phyloP scores from a whole-genome alignment of 2,113 vertebrate genomes.

The Zeus faber region DNA sequence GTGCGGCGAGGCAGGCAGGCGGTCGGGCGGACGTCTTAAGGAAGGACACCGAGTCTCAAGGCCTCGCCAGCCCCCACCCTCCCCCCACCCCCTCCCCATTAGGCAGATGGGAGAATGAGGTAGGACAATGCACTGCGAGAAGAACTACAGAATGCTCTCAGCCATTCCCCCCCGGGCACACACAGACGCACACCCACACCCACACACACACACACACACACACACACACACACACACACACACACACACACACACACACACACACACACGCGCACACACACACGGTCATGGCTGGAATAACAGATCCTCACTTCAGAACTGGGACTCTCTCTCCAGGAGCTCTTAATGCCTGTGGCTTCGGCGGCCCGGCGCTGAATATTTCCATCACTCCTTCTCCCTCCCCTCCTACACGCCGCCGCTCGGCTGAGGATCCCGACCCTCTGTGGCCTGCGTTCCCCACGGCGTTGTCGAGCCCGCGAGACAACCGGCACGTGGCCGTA shows the following conservation, averaged over 20 bases:
- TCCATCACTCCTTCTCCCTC: constrained; percentile 21
- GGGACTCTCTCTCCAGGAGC: constrained; percentile 16
- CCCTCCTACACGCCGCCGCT: constrained; percentile 1
- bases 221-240: no score
- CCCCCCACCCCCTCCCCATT: constrained; percentile 40
- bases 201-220: no score
- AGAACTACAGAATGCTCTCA: neutral
- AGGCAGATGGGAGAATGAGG: constrained; percentile 32
- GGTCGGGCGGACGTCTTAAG: constrained; percentile 30
- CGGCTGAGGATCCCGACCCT: constrained; percentile 20
- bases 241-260: no score
- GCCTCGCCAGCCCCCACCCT: no score
- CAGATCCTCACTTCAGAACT: constrained; percentile 52
- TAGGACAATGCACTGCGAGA: constrained; percentile 22
- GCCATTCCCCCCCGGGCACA: constrained; percentile 17
- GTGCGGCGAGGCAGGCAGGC: constrained; percentile 1
- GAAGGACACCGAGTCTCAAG: constrained; percentile 16
- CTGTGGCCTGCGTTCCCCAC: constrained; percentile 21
- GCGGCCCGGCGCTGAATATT: constrained; percentile 19
- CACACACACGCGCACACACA: no score
- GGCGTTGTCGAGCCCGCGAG: constrained; percentile 13
- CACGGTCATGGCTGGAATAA: constrained; percentile 41
- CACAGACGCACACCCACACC: no score
- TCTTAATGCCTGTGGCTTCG: constrained; percentile 28
- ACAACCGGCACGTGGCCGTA: constrained; percentile 10